A percentile compares a stretch with the other conserved stretches of the same genome.
These are phyloP conservation scores for Crotalus helleri DNA, from an alignment of 2,113 vertebrate species.

Conservation along the genomic window DNA sequence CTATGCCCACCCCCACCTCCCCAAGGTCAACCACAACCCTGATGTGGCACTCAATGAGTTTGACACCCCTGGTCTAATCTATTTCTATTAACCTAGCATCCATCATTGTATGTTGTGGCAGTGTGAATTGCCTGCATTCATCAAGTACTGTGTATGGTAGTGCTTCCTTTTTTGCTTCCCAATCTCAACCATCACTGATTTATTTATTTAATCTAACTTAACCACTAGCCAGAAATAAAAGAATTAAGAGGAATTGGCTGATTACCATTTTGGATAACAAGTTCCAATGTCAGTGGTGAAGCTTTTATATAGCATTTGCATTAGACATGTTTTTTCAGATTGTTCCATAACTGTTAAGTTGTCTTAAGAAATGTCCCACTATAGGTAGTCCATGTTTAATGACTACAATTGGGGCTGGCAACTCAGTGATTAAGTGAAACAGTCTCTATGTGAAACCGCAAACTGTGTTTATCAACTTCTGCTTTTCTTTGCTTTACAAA, in stretches of 20 bases:
- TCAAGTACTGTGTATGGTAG: not conserved
- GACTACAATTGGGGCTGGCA: not conserved
- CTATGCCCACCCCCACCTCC: no score
- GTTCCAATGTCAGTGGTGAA: not conserved
- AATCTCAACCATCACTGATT: not conserved
- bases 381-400: not conserved
- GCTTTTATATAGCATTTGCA: not conserved
- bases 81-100: conserved; percentile 1
- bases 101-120: not conserved
- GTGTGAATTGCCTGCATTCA: not conserved
- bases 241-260: not conserved
- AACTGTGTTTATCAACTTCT: not conserved
- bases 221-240: not conserved
- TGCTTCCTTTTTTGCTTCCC: not conserved
- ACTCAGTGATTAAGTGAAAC: not conserved
- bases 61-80: not conserved
- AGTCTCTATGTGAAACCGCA: not conserved
- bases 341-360: not conserved
- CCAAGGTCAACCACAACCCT: no score
- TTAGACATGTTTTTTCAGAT: not conserved
- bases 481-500: not conserved
- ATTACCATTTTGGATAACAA: not conserved
- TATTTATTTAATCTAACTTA: not conserved
- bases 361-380: not conserved
- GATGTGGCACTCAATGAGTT: no score